A percentile compares a stretch with the other conserved stretches of the same genome.
Conservation (phyloP, 2,113 vertebrate species). For the Columba janthina region DNA sequence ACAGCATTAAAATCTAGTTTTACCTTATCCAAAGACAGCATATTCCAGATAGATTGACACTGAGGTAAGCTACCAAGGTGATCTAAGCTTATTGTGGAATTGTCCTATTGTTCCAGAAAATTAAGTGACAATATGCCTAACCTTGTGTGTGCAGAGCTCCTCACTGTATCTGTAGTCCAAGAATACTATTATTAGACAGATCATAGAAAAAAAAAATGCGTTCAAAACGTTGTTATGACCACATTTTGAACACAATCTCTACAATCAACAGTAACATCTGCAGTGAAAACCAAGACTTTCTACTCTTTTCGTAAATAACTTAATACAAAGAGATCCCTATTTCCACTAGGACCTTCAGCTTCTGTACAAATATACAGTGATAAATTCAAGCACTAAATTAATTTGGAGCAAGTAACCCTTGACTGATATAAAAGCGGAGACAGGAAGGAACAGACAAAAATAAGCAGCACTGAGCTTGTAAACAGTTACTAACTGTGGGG, state of each 20-base stretch:
- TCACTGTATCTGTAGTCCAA: neutral
- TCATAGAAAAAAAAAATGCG: neutral
- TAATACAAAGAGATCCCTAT: neutral
- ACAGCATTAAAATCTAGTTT: slow-evolving; percentile 6
- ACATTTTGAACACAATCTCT: neutral
- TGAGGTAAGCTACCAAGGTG: neutral
- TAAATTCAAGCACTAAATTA: neutral
- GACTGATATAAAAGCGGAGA: neutral
- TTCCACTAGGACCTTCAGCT: neutral
- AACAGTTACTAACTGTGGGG: neutral
- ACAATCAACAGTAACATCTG: neutral
- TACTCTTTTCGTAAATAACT: neutral
- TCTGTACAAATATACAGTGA: neutral
- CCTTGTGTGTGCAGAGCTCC: neutral
- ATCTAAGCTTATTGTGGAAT: neutral
- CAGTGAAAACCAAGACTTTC: neutral
- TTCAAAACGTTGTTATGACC: neutral
- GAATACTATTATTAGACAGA: neutral
- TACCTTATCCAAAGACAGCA: neutral
- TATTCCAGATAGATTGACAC: neutral
- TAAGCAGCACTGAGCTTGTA: neutral
- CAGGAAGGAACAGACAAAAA: neutral
- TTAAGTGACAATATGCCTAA: neutral
- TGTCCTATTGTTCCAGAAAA: neutral
- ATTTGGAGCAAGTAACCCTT: neutral